Conservation (phyloP, 2,797 vertebrate genomes). For the Rhinogobio ventralis region DNA sequence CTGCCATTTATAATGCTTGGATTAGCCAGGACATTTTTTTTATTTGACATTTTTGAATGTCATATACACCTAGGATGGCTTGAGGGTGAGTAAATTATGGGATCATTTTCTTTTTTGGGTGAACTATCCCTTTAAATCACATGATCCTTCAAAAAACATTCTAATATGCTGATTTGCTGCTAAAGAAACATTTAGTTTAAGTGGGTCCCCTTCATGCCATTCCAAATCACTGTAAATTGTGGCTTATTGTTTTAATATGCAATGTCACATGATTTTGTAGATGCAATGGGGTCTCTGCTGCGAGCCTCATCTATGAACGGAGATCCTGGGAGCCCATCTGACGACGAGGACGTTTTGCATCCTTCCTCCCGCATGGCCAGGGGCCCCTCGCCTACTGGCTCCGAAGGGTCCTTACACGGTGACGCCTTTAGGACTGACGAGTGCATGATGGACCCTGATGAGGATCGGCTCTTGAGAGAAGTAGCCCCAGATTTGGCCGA, state of each 20-base stretch:
- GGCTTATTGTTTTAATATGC: neutral
- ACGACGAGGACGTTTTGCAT: slow-evolving; percentile 88
- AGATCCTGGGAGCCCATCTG: slow-evolving; percentile 93
- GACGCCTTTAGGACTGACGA: slow-evolving; percentile 63
- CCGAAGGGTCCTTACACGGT: slow-evolving; percentile 82
- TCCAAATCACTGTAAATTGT: no score
- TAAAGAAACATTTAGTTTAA: neutral
- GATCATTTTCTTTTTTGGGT: no score
- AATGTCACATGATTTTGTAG: slow-evolving; percentile 66
- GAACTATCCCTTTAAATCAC: neutral
- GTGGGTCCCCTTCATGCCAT: neutral
- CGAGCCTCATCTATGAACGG: slow-evolving; percentile 83
- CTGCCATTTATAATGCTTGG: no score
- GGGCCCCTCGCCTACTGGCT: slow-evolving; percentile 77
- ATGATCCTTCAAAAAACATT: neutral
- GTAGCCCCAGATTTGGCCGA: slow-evolving; percentile 62
- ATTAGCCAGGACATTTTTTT: no score
- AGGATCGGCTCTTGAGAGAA: slow-evolving; percentile 64
- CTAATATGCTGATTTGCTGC: neutral
- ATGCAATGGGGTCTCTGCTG: slow-evolving; percentile 78
- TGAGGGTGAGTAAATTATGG: no score
- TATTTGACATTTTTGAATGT: no score
- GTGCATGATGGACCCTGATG: slow-evolving; percentile 63
- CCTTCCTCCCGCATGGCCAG: slow-evolving; percentile 59
- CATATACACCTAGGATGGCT: no score